phyloP scores from a whole-genome alignment of 2,888 invertebrate genomes.

The Fabriciana adippe region DNA sequence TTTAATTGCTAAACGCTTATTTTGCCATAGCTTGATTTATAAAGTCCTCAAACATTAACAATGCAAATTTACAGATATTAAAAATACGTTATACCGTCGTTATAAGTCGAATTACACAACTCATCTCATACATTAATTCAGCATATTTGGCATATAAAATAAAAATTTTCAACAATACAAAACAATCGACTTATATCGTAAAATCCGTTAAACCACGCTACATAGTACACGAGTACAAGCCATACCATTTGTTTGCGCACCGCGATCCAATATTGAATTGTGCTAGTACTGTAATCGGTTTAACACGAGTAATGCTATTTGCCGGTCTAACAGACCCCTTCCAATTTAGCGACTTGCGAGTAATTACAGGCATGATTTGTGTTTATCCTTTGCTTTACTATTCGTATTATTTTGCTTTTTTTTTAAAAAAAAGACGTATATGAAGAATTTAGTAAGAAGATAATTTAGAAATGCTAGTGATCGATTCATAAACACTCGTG shows the following conservation, averaged over 20 bases:
- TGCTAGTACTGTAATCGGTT: constrained; percentile 60
- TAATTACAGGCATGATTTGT: constrained; percentile 46
- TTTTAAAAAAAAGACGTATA: not conserved
- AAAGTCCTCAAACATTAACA: too few species aligned
- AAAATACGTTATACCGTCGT: too few species aligned
- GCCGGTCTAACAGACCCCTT: constrained; percentile 52
- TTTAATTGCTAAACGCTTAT: too few species aligned
- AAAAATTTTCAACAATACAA: not conserved
- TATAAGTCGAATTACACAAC: too few species aligned
- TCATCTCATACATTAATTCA: too few species aligned
- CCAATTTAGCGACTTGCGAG: constrained; percentile 41
- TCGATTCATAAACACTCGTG: too few species aligned
- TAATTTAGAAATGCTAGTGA: too few species aligned
- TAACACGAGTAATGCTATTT: constrained; percentile 65
- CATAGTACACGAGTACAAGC: not conserved
- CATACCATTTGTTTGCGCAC: constrained; percentile 41
- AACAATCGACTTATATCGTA: not conserved
- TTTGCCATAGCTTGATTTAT: too few species aligned
- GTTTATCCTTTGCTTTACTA: constrained; percentile 28
- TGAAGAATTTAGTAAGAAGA: too few species aligned
- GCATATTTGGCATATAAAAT: too few species aligned
- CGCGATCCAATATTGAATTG: constrained; percentile 46
- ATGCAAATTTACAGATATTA: too few species aligned
- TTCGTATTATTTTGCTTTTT: not conserved
- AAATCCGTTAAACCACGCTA: constrained; percentile 7